These are phyloP conservation scores for Idaea straminata DNA, from an alignment of 2,888 invertebrate genomes.

Conservation along the genomic window DNA sequence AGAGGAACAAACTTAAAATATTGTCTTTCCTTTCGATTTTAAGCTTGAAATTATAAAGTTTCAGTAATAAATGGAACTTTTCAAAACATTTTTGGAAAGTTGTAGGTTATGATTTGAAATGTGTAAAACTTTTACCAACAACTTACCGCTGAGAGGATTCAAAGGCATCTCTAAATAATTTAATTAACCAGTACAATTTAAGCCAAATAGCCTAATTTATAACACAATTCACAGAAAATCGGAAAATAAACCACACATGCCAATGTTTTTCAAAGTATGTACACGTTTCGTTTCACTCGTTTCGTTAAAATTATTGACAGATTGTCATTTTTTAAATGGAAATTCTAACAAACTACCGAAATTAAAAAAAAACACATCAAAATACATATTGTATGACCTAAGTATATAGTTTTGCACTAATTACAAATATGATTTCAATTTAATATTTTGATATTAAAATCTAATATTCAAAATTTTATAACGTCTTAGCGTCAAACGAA, in stretches of 20 bases:
- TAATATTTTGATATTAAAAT: no score
- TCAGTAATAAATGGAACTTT: neutral
- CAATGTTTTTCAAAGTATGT: neutral
- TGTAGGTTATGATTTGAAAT: neutral
- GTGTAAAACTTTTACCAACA: slow-evolving; percentile 6
- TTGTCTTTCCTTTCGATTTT: slow-evolving; percentile 2
- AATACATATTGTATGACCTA: no score
- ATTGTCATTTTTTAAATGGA: no score
- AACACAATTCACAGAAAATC: neutral
- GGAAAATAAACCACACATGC: slow-evolving; percentile 13
- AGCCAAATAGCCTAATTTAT: neutral
- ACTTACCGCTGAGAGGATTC: slow-evolving; percentile 65
- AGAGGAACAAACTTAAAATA: neutral
- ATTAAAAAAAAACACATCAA: no score
- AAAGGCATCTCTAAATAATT: slow-evolving; percentile 47
- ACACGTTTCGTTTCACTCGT: neutral
- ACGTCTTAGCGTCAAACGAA: no score
- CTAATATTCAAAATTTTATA: no score
- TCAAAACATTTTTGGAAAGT: neutral
- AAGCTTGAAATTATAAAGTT: no score
- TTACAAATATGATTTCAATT: no score
- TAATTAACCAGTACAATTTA: neutral
- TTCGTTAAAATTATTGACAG: neutral
- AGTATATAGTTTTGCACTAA: no score
- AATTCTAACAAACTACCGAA: no score